Percentiles rank a stretch among this genome's conserved stretches.
Conservation (phyloP, 2,113 vertebrate genomes). For the Symphodus melops region DNA sequence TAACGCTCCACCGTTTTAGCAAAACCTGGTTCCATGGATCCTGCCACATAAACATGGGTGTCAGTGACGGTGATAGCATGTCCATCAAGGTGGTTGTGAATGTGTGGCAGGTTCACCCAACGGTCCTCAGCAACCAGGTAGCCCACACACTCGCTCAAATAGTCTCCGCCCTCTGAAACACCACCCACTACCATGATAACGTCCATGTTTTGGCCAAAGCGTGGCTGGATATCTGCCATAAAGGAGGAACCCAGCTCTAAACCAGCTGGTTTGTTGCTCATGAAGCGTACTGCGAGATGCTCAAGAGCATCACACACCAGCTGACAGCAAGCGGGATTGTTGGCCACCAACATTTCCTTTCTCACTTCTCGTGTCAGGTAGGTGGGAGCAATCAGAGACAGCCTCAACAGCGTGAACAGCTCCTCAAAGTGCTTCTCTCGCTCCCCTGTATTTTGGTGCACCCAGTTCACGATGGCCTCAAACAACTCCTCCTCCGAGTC, state of each 20-base stretch:
- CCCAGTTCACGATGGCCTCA: constrained; percentile 96
- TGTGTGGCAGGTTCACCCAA: constrained; percentile 98
- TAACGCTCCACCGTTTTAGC: constrained; percentile 97
- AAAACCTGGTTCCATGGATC: constrained; percentile 99
- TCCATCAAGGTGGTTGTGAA: constrained; percentile 97
- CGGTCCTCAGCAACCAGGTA: constrained; percentile 97
- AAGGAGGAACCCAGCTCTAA: constrained; percentile 87
- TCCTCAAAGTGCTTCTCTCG: constrained; percentile 92
- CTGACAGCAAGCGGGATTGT: constrained; percentile 87
- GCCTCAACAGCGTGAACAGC: constrained; percentile 92
- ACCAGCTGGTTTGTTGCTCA: constrained; percentile 90
- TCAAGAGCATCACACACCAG: constrained; percentile 95
- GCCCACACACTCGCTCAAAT: constrained; percentile 97
- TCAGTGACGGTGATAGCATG: constrained; percentile 95
- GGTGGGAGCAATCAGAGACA: constrained; percentile 97
- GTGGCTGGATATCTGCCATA: constrained; percentile 87
- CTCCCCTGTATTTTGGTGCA: constrained; percentile 90
- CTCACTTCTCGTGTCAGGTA: constrained; percentile 95
- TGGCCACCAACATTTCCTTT: constrained; percentile 88
- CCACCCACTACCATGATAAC: constrained; percentile 99
- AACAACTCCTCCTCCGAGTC: constrained; percentile 97
- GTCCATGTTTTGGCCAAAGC: constrained; percentile 99
- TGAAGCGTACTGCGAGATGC: constrained; percentile 92
- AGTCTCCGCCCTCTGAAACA: constrained; percentile 97
- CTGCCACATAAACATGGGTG: constrained; percentile 94